Conservation (phyloP, 64 coral and sea anemone species). For the Cladopsammia gracilis region DNA sequence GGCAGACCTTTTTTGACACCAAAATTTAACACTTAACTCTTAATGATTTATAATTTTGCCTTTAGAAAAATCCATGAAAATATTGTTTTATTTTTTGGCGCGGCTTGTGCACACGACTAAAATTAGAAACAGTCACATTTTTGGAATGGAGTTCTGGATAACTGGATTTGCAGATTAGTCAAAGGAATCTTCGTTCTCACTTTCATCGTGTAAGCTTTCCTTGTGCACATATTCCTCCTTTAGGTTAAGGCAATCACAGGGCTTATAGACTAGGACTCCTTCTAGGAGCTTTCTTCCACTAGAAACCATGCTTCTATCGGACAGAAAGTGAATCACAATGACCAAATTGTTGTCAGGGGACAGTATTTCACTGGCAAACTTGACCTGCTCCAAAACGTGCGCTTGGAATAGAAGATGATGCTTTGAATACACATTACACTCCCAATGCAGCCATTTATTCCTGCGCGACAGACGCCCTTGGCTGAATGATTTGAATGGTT, state of each 20-base stretch:
- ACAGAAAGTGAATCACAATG: constrained; percentile 8
- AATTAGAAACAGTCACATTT: too few species aligned
- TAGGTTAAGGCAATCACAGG: constrained; percentile 22
- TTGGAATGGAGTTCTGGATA: neutral
- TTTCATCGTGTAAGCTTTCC: neutral
- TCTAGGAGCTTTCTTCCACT: constrained; percentile 16
- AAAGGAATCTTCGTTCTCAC: neutral
- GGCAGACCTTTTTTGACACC: too few species aligned
- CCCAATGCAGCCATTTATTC: constrained; percentile 18
- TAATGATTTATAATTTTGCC: too few species aligned
- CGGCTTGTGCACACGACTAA: too few species aligned
- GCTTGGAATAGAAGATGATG: constrained; percentile 21
- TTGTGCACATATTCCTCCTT: constrained; percentile 33
- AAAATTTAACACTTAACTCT: too few species aligned
- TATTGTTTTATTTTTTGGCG: too few species aligned
- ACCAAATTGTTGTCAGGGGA: neutral
- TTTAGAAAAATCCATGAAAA: too few species aligned
- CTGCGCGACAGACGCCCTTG: neutral
- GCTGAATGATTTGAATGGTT: constrained; percentile 31
- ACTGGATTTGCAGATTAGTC: neutral
- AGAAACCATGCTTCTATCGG: constrained; percentile 28
- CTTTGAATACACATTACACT: neutral
- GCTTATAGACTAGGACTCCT: constrained; percentile 11
- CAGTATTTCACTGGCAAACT: neutral
- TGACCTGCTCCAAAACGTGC: constrained; percentile 34